phyloP scores from a whole-genome alignment of 2,113 vertebrate species.

The Urocynchramus pylzowi region DNA sequence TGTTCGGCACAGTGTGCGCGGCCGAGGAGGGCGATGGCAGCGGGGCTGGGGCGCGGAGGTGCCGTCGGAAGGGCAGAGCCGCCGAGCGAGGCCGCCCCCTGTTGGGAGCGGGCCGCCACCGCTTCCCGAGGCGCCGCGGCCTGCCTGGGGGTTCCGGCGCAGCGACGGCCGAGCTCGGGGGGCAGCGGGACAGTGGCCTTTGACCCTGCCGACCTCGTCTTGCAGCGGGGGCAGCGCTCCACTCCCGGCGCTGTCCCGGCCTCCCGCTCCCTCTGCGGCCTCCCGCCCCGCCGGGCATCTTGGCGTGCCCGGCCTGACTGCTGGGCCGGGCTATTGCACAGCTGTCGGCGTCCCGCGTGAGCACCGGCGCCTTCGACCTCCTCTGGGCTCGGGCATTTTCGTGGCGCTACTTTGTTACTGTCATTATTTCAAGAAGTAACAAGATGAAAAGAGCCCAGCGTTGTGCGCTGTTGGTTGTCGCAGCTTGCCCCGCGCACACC shows the following conservation, averaged over 20 bases:
- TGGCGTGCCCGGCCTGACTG: neutral
- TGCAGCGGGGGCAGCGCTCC: neutral
- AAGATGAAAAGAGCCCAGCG: neutral
- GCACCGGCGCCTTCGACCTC: neutral
- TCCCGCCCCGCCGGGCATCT: neutral
- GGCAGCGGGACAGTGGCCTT: neutral
- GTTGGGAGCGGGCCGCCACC: slow-evolving; percentile 36
- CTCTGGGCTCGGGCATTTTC: neutral
- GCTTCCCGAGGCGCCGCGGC: neutral
- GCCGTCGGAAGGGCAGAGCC: neutral
- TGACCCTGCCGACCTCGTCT: too few relatives aligned
- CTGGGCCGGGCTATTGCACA: neutral
- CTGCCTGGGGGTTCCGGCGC: neutral
- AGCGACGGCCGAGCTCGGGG: neutral
- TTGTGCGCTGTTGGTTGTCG: neutral
- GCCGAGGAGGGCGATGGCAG: neutral
- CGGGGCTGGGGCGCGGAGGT: neutral
- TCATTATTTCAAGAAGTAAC: neutral
- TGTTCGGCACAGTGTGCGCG: neutral
- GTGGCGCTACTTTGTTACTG: neutral
- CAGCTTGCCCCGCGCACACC: neutral
- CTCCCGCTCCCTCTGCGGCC: neutral
- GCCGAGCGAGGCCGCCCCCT: slow-evolving; percentile 70
- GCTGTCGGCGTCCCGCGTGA: neutral
- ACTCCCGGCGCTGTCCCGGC: neutral